Base-by-base conservation (phyloP, 2,888 invertebrate species). In the Magallana nippona region DNA sequence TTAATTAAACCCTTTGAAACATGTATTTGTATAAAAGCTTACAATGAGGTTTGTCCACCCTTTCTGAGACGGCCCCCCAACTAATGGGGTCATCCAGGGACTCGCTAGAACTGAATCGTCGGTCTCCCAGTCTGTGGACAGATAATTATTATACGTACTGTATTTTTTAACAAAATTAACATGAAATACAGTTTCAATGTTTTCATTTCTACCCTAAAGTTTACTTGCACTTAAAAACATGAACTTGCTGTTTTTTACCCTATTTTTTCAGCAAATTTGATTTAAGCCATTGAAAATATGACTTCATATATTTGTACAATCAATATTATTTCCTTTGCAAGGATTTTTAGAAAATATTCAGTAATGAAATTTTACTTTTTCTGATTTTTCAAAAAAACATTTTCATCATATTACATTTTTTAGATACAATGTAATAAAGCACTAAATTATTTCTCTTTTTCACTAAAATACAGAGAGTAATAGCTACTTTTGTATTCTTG, bases 401-500 rank as follows among this genome's bases (percentile, higher is more conserved):
- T 60, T 27, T 27, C 27, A 27, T 27, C n/a, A 17, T n/a, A 17
- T 15, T n/a, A 15, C 1, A 22, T 27, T 77, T 44, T n/a, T 44
- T 0, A 44, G 44, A 44, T 44, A 44, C 44, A 44, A 44, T 44
- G 44, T 44, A 44, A 44, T 44, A 44, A 0, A 44, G 44, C 44
- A 44, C 62, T n/a, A 60, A 5, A 13, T 17, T 22, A 10, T 77
- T 22, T 15, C 22, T 22, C 27, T 17, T 17, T n/a, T 77, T 77
- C 8, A 17, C 27, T 77, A 8, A 44, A n/a, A 77, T 22, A 19
- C 10, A 78, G 44, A 17, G 15, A 55, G 19, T 22, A n/a, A 13
- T 5, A 79, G 90, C 90, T 90, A 95, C 94, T 92, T 94, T 84
- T 94, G 93, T 77, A 94, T 90, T 84, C 94, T 89, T 19, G 93